phyloP scores from a whole-genome alignment of 2,888 invertebrate species.

The Ametastegia equiseti region DNA sequence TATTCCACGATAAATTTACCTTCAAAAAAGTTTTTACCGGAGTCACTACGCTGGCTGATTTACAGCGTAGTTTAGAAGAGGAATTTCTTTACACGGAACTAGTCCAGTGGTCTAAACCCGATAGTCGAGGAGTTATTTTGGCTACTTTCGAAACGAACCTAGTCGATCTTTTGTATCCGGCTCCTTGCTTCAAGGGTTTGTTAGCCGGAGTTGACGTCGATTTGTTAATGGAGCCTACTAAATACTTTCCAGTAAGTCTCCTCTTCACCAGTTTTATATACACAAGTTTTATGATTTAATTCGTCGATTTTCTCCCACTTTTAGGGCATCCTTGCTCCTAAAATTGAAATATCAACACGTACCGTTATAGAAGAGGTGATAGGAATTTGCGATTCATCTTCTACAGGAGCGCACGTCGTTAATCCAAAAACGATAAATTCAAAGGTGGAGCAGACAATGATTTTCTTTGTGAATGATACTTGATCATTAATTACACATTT shows the following conservation, averaged over 20 bases:
- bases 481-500: too few relatives aligned
- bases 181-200: slow-evolving; percentile 77
- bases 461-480: not conserved
- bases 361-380: slow-evolving; percentile 82
- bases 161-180: slow-evolving; percentile 82
- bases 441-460: slow-evolving; percentile 62
- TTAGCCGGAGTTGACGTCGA: slow-evolving; percentile 81
- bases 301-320: slow-evolving; percentile 55
- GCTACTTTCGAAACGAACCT: slow-evolving; percentile 83
- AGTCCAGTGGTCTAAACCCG: slow-evolving; percentile 79
- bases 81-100: slow-evolving; percentile 82
- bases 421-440: slow-evolving; percentile 75
- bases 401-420: slow-evolving; percentile 63
- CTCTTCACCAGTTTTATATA: not conserved
- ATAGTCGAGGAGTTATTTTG: slow-evolving; percentile 76
- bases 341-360: slow-evolving; percentile 84
- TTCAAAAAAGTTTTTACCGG: slow-evolving; percentile 81
- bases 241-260: slow-evolving; percentile 81
- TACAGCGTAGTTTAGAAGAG: slow-evolving; percentile 78
- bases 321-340: slow-evolving; percentile 85
- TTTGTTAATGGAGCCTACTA: slow-evolving; percentile 83
- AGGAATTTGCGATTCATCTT: slow-evolving; percentile 60
- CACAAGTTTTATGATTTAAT: not conserved
- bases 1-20: slow-evolving; percentile 84
- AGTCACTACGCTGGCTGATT: slow-evolving; percentile 74